These are phyloP conservation scores for Aphidoletes aphidimyza DNA, from an alignment of 2,888 invertebrate genomes.

Conservation along the genomic window DNA sequence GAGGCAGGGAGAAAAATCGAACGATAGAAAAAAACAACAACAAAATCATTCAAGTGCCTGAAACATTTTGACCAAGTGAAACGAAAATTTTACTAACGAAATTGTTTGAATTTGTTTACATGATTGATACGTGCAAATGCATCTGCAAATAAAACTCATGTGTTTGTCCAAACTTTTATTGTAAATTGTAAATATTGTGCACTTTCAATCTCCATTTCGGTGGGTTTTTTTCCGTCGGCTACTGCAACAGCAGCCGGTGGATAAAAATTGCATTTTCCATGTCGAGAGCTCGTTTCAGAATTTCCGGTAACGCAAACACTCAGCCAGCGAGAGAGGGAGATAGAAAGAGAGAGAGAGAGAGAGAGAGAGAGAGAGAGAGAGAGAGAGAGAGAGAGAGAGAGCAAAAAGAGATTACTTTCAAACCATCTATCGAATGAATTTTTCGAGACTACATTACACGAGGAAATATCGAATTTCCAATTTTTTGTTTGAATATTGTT, in stretches of 20 bases:
- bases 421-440: slow-evolving; percentile 14
- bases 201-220: slow-evolving; percentile 3
- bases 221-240: background rate
- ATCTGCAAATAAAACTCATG: slow-evolving; percentile 36
- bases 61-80: slow-evolving; percentile 29
- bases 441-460: background rate
- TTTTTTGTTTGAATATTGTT: background rate
- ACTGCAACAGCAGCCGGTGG: no score
- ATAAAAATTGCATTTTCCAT: no score
- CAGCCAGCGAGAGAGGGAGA: no score
- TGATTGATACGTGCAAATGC: slow-evolving; percentile 45
- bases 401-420: background rate
- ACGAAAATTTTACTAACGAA: slow-evolving; percentile 33
- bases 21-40: background rate
- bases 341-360: background rate
- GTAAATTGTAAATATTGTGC: slow-evolving; percentile 49
- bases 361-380: background rate
- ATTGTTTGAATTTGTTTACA: slow-evolving; percentile 43
- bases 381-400: background rate
- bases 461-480: background rate
- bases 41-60: background rate
- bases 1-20: background rate
- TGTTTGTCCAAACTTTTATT: slow-evolving; percentile 34
- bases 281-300: background rate
- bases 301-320: background rate